A percentile compares a stretch with the other conserved stretches of the same genome.
These are phyloP conservation scores for Holcopasites calliopsidis DNA, from an alignment of 1,140 invertebrate genomes.

Conservation along the genomic window DNA sequence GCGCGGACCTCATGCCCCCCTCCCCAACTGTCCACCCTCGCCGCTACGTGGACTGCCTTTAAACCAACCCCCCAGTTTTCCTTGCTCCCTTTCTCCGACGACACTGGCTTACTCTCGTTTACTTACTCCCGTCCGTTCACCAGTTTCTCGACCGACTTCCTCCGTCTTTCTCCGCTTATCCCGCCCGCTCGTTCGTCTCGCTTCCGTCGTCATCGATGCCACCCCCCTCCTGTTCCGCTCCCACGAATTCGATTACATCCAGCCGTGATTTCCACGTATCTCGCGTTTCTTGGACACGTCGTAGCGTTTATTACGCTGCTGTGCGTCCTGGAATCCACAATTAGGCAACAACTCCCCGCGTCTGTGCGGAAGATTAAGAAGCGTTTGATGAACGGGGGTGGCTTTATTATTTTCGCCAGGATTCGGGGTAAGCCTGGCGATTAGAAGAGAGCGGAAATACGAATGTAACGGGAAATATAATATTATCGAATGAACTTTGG, in stretches of 20 bases:
- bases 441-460: no score
- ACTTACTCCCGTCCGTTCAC: conserved; percentile 12
- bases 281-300: neutral
- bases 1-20: conserved; percentile 40
- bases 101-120: conserved; percentile 20
- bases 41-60: conserved; percentile 67
- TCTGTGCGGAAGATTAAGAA: neutral
- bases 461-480: no score
- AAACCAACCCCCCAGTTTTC: conserved; percentile 66
- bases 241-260: neutral
- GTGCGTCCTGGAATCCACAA: neutral
- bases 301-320: neutral
- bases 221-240: neutral
- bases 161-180: conserved; percentile 23
- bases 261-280: neutral
- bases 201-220: neutral
- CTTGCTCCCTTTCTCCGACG: conserved; percentile 26
- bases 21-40: conserved; percentile 41
- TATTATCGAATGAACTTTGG: no score
- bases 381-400: neutral
- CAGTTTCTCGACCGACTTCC: conserved; percentile 5
- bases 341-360: neutral
- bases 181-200: neutral
- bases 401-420: no score
- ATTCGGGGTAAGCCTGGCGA: no score